Conservation (phyloP, 2,888 invertebrate species). For the Leucoma salicis region DNA sequence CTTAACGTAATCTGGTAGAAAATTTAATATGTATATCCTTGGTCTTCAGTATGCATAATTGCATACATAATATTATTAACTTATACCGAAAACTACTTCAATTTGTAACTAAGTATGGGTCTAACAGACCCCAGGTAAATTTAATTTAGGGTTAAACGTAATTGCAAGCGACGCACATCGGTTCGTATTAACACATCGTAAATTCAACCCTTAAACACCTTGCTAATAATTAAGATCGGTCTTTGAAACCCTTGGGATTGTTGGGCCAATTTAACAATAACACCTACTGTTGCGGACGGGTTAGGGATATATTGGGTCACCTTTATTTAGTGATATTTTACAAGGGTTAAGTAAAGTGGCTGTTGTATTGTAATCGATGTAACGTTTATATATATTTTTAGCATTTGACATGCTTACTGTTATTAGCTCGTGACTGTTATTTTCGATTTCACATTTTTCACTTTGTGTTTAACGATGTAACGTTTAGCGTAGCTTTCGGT, state of each 20-base stretch:
- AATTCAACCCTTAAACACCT: slow-evolving; percentile 77
- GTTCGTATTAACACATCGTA: slow-evolving; percentile 75
- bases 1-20: too few species aligned
- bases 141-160: slow-evolving; percentile 69
- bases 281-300: slow-evolving; percentile 51
- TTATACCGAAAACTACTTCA: slow-evolving; percentile 29
- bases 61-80: too few species aligned
- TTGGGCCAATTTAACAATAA: slow-evolving; percentile 66
- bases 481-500: too few species aligned
- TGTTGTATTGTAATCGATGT: slow-evolving; percentile 15
- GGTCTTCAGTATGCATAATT: too few species aligned
- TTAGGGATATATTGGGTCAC: slow-evolving; percentile 50
- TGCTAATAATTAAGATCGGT: slow-evolving; percentile 76
- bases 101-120: slow-evolving; percentile 37
- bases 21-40: too few species aligned
- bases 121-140: slow-evolving; percentile 67
- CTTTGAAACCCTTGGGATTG: slow-evolving; percentile 53
- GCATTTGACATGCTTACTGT: too few species aligned
- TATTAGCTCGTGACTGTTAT: too few species aligned
- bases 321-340: slow-evolving; percentile 53
- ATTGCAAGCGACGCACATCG: slow-evolving; percentile 67
- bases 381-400: too few species aligned
- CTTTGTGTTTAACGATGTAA: too few species aligned
- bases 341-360: slow-evolving; percentile 31
- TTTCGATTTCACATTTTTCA: too few species aligned